Percentiles rank a stretch among this genome's conserved stretches.
Evolutionary conservation across 2,888 invertebrate genomes (phyloP).

Genomic region (Linnaemya vulpina): DNA sequence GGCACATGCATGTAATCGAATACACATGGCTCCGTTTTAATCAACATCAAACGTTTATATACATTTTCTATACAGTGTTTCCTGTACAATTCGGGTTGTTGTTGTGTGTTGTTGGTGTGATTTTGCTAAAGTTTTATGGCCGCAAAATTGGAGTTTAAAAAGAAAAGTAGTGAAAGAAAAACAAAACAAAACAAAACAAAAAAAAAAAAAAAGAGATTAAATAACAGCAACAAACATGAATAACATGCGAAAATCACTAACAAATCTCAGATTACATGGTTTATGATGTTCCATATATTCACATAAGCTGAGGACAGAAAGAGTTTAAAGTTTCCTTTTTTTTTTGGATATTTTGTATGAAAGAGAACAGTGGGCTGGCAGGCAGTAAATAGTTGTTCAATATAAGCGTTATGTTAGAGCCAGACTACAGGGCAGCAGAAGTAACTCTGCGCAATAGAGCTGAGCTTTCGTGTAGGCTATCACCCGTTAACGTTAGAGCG

Average conservation of each 20-base stretch:
- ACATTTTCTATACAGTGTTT: conserved; percentile 22
- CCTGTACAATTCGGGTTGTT: neutral
- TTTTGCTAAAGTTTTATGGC: conserved; percentile 67
- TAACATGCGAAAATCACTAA: conserved; percentile 69
- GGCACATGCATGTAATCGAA: conserved; percentile 65
- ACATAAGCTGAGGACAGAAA: conserved; percentile 36
- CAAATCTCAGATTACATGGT: conserved; percentile 72
- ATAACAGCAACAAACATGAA: conserved; percentile 40
- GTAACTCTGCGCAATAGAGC: no score
- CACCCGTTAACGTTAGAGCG: no score
- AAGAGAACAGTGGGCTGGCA: neutral
- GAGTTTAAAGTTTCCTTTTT: neutral
- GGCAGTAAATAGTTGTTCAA: neutral
- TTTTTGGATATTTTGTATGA: neutral
- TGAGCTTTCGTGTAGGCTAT: no score
- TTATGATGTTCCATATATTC: conserved; percentile 62
- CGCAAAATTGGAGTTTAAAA: conserved; percentile 70
- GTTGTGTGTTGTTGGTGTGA: conserved; percentile 14
- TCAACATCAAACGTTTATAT: conserved; percentile 72
- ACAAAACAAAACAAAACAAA: neutral
- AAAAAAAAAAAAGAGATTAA: neutral
- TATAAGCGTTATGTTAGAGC: no score
- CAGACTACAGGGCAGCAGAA: no score
- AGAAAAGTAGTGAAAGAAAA: conserved; percentile 32
- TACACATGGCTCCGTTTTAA: conserved; percentile 74